Evolutionary conservation across 2,113 vertebrate species (phyloP).

Genomic region (Hemichromis elongatus): DNA sequence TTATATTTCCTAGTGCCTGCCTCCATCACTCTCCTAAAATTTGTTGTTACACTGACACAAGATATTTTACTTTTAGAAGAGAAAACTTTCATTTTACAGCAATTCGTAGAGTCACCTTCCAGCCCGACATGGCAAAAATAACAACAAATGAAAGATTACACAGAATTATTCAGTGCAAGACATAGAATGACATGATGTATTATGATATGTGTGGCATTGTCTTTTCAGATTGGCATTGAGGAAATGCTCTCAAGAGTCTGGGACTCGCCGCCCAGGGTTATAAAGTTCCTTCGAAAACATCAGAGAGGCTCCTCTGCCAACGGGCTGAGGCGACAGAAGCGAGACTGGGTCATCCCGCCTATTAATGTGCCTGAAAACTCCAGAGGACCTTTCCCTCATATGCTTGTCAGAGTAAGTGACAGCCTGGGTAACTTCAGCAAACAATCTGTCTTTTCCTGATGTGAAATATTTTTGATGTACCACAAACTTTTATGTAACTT

Average conservation of each 20-base stretch:
- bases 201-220: slow-evolving; percentile 2
- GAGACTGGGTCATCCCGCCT: slow-evolving; percentile 98
- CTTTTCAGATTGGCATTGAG: slow-evolving; percentile 65
- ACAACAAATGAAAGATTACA: neutral
- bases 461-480: neutral
- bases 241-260: slow-evolving; percentile 69
- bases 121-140: neutral
- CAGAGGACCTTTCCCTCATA: slow-evolving; percentile 92
- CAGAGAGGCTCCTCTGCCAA: slow-evolving; percentile 67
- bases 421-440: neutral
- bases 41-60: slow-evolving; percentile 6
- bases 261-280: slow-evolving; percentile 76
- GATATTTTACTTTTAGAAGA: slow-evolving; percentile 18
- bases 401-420: slow-evolving; percentile 92
- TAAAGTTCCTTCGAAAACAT: slow-evolving; percentile 76
- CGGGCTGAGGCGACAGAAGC: slow-evolving; percentile 88
- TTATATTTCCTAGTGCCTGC: neutral
- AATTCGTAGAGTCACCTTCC: slow-evolving; percentile 21
- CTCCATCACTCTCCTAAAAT: slow-evolving; percentile 7
- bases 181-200: neutral
- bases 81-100: slow-evolving; percentile 17
- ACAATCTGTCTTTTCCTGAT: neutral
- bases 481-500: neutral
- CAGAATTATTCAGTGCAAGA: neutral
- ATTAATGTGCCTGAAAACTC: slow-evolving; percentile 98